These are phyloP conservation scores for Emydocephalus ijimae DNA, from an alignment of 2,113 vertebrate genomes.

Conservation along the genomic window DNA sequence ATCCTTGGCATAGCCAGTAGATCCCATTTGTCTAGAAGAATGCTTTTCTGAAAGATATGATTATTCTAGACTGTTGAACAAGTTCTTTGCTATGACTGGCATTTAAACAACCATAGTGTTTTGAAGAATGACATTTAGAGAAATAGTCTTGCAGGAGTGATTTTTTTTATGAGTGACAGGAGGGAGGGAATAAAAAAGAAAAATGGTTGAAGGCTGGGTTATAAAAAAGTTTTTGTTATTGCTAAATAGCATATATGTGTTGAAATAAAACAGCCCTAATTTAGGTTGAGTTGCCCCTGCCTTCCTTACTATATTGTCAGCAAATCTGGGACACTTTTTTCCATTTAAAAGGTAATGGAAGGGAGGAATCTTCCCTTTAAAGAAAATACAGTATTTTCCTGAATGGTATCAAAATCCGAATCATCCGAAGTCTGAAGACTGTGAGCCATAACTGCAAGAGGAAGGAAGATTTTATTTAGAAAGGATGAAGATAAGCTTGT, in stretches of 20 bases:
- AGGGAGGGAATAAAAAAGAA: constrained; percentile 2
- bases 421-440: not conserved
- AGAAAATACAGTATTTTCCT: not conserved
- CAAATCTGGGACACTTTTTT: not conserved
- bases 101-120: constrained; percentile 19
- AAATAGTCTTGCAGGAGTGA: constrained; percentile 18
- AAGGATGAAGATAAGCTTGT: not conserved
- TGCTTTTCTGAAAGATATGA: constrained; percentile 54
- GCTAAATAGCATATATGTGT: not conserved
- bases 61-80: constrained; percentile 61
- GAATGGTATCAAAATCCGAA: not conserved
- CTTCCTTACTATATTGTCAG: not conserved
- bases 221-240: not conserved
- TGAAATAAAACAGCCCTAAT: not conserved
- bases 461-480: not conserved
- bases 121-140: not conserved
- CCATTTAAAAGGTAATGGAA: not conserved
- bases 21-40: constrained; percentile 46
- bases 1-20: constrained; percentile 22
- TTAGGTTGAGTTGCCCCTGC: not conserved
- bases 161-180: not conserved
- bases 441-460: fast-evolving
- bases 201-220: constrained; percentile 12
- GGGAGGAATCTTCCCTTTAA: not conserved
- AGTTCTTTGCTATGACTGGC: constrained; percentile 48